phyloP scores from a whole-genome alignment of 1,140 invertebrate species.

The Araneus ventricosus region DNA sequence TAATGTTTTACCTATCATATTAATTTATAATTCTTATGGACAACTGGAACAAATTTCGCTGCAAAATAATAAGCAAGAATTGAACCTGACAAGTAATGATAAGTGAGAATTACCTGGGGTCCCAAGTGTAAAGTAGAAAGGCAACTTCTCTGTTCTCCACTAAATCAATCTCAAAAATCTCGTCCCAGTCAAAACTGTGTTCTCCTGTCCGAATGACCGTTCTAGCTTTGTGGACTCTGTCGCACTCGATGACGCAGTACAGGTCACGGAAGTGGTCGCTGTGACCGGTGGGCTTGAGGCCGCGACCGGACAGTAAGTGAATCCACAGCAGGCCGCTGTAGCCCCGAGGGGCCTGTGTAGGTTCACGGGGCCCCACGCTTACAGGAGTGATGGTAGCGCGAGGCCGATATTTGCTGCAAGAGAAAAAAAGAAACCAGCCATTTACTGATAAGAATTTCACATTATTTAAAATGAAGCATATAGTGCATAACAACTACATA shows the following conservation, averaged over 20 bases:
- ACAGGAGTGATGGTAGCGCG: conserved; percentile 51
- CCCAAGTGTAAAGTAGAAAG: conserved; percentile 98
- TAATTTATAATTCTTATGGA: no score
- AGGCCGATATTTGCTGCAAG: conserved; percentile 61
- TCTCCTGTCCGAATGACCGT: conserved; percentile 98
- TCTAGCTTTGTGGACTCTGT: conserved; percentile 97
- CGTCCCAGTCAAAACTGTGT: conserved; percentile 99
- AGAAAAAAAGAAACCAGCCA: not conserved
- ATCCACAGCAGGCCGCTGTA: conserved; percentile 77
- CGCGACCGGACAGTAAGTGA: conserved; percentile 77
- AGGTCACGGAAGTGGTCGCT: conserved; percentile 87
- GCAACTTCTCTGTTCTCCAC: conserved; percentile 96
- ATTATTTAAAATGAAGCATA: no score
- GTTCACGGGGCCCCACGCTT: not conserved
- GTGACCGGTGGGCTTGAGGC: conserved; percentile 66
- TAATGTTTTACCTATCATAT: no score
- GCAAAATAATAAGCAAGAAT: no score
- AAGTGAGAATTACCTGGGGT: conserved; percentile 87
- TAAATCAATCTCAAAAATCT: conserved; percentile 98
- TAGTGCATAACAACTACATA: no score
- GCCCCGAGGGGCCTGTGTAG: conserved; percentile 60
- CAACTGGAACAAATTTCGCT: no score
- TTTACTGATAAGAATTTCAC: not conserved
- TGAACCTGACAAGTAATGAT: no score
- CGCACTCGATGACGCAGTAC: conserved; percentile 98